Conservation (phyloP, 1,140 invertebrate genomes). For the Epicauta chinensis region DNA sequence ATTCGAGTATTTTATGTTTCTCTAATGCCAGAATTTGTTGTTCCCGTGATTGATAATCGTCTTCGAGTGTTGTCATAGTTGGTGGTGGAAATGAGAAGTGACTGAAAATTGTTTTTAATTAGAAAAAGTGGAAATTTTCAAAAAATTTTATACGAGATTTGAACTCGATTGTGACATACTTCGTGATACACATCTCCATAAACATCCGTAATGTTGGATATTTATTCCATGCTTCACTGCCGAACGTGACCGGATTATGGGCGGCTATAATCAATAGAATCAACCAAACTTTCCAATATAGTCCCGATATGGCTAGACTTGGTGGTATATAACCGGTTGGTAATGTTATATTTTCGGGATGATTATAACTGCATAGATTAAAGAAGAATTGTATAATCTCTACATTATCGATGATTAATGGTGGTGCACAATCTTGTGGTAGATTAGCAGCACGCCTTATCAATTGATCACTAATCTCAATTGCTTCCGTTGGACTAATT, state of each 20-base stretch:
- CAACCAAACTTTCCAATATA: conserved; percentile 94
- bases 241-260: conserved; percentile 86
- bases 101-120: too few species aligned
- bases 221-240: conserved; percentile 76
- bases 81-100: conserved; percentile 74
- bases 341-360: conserved; percentile 87
- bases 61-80: conserved; percentile 46
- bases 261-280: conserved; percentile 84
- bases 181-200: conserved; percentile 97
- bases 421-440: conserved; percentile 57
- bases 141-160: too few species aligned
- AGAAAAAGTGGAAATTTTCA: too few species aligned
- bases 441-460: conserved; percentile 76
- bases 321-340: conserved; percentile 81
- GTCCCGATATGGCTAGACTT: conserved; percentile 78
- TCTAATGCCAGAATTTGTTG: conserved; percentile 65
- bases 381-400: conserved; percentile 88
- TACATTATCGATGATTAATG: conserved; percentile 69
- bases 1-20: conserved; percentile 80
- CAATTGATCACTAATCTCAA: conserved; percentile 80
- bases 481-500: conserved; percentile 69
- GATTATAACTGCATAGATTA: conserved; percentile 83
- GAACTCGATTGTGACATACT: too few species aligned
- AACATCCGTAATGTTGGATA: conserved; percentile 89
- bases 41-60: conserved; percentile 37